Evolutionary conservation across 2,113 vertebrate genomes (phyloP).

Genomic region (Corythoichthys intestinalis): DNA sequence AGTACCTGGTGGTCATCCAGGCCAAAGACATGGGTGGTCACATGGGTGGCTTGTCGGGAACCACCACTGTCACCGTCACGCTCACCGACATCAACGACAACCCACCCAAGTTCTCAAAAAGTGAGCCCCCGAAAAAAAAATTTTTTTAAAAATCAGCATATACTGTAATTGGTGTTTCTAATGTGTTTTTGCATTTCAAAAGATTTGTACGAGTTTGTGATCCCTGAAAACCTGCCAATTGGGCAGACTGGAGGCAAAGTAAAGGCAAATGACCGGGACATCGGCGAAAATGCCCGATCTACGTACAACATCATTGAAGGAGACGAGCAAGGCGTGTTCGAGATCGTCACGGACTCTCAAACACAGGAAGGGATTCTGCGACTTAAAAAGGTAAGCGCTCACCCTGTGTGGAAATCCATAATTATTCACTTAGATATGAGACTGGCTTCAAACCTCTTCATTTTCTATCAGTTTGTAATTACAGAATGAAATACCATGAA

Average conservation of each 20-base stretch:
- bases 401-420: too few species aligned
- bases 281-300: conserved; percentile 90
- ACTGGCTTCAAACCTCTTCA: neutral
- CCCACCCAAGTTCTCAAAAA: conserved; percentile 96
- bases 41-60: conserved; percentile 94
- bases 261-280: conserved; percentile 90
- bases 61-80: conserved; percentile 91
- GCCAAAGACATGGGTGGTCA: conserved; percentile 99
- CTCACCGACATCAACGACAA: conserved; percentile 97
- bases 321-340: conserved; percentile 86
- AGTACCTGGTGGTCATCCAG: conserved; percentile 96
- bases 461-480: too few species aligned
- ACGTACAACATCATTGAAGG: conserved; percentile 91
- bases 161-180: neutral
- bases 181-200: conserved; percentile 30
- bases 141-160: too few species aligned
- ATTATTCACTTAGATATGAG: too few species aligned
- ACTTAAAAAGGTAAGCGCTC: conserved; percentile 83
- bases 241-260: conserved; percentile 87
- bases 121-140: conserved; percentile 70
- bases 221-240: conserved; percentile 85
- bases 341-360: conserved; percentile 85
- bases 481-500: too few species aligned
- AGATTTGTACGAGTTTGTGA: conserved; percentile 94
- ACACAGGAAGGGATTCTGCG: conserved; percentile 90